phyloP scores from a whole-genome alignment of 2,888 invertebrate species.

The Willowsia nigromaculata region DNA sequence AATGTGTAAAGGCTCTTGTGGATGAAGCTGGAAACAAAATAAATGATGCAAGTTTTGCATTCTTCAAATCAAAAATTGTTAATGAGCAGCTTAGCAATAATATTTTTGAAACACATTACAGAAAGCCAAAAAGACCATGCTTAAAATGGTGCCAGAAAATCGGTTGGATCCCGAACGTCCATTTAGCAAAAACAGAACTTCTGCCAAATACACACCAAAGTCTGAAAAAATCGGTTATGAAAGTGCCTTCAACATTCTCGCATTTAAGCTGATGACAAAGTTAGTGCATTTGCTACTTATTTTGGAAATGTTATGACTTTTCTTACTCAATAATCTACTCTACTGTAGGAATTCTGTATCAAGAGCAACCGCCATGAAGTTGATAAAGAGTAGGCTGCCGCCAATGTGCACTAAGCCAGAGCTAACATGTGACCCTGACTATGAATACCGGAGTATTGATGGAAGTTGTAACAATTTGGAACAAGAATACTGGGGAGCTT shows the following conservation, averaged over 20 bases:
- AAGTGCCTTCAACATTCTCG: too few relatives aligned
- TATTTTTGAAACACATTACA: too few relatives aligned
- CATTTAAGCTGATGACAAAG: too few relatives aligned
- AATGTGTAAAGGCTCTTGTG: too few relatives aligned
- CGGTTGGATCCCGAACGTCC: neutral
- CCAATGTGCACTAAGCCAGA: slow-evolving; percentile 7
- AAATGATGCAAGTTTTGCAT: too few relatives aligned
- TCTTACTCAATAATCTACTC: neutral
- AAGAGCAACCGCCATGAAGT: neutral
- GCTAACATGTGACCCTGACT: slow-evolving; percentile 39
- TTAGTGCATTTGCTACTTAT: slow-evolving; percentile 54
- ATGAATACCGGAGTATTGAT: slow-evolving; percentile 42
- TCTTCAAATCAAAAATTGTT: too few relatives aligned
- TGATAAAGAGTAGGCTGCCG: neutral
- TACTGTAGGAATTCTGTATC: neutral
- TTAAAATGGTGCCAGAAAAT: neutral
- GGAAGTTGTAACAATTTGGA: slow-evolving; percentile 58
- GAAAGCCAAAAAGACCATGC: too few relatives aligned
- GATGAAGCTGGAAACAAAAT: too few relatives aligned
- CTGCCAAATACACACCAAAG: slow-evolving; percentile 64
- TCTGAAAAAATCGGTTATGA: slow-evolving; percentile 70
- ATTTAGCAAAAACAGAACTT: neutral
- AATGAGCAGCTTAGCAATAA: too few relatives aligned
- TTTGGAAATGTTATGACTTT: neutral
- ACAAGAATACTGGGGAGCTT: slow-evolving; percentile 54